phyloP scores from a whole-genome alignment of 2,113 vertebrate genomes.

The Petroica traversi region DNA sequence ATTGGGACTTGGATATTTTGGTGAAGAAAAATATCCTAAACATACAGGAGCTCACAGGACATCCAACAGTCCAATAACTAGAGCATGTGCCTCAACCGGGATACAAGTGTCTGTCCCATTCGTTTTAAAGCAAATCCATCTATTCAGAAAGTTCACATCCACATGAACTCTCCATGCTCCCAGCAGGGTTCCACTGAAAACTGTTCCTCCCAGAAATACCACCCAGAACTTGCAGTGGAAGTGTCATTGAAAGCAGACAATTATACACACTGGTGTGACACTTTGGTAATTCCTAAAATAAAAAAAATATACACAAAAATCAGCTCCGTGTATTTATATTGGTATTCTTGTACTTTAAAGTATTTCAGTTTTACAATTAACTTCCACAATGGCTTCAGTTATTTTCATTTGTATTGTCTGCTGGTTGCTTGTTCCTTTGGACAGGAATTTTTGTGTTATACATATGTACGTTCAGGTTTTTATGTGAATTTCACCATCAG shows the following conservation, averaged over 20 bases:
- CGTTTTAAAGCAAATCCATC: neutral
- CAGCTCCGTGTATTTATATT: neutral
- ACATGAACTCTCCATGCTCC: accelerated
- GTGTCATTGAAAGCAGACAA: neutral
- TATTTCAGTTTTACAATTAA: neutral
- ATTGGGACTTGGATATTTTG: neutral
- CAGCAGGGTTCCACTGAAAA: neutral
- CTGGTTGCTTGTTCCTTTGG: neutral
- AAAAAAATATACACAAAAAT: neutral
- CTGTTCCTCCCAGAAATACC: neutral
- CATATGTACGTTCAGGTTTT: accelerated
- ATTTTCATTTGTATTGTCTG: neutral
- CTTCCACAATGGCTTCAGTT: neutral
- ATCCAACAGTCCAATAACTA: neutral
- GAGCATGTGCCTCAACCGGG: neutral
- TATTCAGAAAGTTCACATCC: too few relatives aligned
- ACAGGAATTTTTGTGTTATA: neutral
- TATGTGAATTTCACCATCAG: neutral
- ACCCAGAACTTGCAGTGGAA: neutral
- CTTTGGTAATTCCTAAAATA: neutral
- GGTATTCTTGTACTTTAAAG: neutral
- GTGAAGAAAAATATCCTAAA: neutral
- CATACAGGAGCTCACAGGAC: neutral
- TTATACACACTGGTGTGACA: neutral
- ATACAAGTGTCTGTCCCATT: neutral